phyloP scores from a whole-genome alignment of 2,113 vertebrate species.

The Calyptommatus sinebrachiatus region DNA sequence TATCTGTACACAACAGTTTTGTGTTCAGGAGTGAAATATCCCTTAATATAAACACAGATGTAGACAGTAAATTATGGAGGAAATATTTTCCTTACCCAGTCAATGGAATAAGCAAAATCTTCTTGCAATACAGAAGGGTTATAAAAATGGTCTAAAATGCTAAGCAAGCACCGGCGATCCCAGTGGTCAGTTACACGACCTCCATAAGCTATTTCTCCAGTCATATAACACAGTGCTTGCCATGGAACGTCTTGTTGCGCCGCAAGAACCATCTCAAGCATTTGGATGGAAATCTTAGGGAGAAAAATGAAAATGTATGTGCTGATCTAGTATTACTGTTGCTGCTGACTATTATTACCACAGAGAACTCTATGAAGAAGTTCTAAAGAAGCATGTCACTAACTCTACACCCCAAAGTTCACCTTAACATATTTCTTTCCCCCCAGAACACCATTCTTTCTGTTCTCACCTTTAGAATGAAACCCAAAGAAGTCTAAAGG shows the following conservation, averaged over 20 bases:
- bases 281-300: constrained; percentile 59
- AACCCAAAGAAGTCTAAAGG: too few species aligned
- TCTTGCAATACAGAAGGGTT: constrained; percentile 49
- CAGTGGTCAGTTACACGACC: constrained; percentile 62
- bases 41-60: neutral
- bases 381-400: neutral
- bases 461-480: too few species aligned
- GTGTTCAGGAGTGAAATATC: neutral
- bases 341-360: neutral
- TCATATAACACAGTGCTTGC: constrained; percentile 51
- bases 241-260: constrained; percentile 38
- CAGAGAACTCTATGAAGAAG: neutral
- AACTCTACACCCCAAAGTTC: neutral
- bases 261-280: constrained; percentile 43
- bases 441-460: too few species aligned
- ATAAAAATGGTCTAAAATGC: constrained; percentile 62
- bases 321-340: neutral
- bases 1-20: neutral
- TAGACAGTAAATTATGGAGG: fast-evolving
- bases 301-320: neutral
- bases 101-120: constrained; percentile 5
- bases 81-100: constrained; percentile 30
- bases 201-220: constrained; percentile 65
- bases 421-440: too few species aligned
- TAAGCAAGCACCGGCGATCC: constrained; percentile 63